Conservation (phyloP, 2,888 invertebrate species). For the Idaea dimidiata region DNA sequence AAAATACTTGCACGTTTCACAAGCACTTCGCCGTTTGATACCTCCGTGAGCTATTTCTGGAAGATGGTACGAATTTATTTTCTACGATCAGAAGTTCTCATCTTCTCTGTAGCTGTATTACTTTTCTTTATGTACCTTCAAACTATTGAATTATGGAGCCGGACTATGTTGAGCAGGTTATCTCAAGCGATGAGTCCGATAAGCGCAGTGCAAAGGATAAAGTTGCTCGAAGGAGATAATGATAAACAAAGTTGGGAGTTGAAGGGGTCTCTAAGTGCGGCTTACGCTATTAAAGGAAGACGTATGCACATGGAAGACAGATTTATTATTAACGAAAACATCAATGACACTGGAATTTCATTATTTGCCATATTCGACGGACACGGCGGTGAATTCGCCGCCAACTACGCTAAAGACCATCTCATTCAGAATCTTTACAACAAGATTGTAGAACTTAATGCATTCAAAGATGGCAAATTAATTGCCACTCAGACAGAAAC, state of each 20-base stretch:
- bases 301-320: constrained; percentile 97
- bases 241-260: constrained; percentile 87
- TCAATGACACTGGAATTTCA: constrained; percentile 91
- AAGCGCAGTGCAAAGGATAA: constrained; percentile 82
- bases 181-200: constrained; percentile 84
- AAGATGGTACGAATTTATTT: constrained; percentile 88
- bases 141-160: constrained; percentile 91
- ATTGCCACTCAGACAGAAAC: constrained; percentile 51
- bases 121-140: constrained; percentile 90
- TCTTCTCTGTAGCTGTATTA: constrained; percentile 86
- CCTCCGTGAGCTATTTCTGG: constrained; percentile 88
- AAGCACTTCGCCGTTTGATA: constrained; percentile 88
- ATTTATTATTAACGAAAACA: constrained; percentile 92
- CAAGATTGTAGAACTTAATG: constrained; percentile 87
- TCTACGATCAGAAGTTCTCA: constrained; percentile 89
- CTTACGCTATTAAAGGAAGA: constrained; percentile 94
- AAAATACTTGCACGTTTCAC: constrained; percentile 91
- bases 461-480: constrained; percentile 82
- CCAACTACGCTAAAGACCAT: constrained; percentile 94
- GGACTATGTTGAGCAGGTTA: constrained; percentile 85
- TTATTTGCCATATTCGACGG: constrained; percentile 97
- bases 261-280: constrained; percentile 87
- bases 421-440: constrained; percentile 89
- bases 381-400: constrained; percentile 97
- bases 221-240: constrained; percentile 77